These are phyloP conservation scores for Notothenia rossii DNA, from an alignment of 2,113 vertebrate species.

Conservation along the genomic window DNA sequence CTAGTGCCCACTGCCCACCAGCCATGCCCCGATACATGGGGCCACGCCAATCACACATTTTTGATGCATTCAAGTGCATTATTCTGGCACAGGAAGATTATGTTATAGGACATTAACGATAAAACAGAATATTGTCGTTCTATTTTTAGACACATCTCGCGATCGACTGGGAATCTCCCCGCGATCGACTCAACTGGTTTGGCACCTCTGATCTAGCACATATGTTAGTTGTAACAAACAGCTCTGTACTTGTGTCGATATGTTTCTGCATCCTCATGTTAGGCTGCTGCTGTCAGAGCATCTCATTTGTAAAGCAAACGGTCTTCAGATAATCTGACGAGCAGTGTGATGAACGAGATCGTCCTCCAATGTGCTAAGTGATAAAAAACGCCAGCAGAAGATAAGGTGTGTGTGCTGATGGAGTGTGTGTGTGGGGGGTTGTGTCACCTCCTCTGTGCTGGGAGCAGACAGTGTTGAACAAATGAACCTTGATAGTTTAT, in stretches of 20 bases:
- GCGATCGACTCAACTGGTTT: no score
- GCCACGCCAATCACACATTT: no score
- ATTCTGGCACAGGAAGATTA: no score
- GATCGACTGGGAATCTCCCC: no score
- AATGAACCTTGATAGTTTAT: slow-evolving; percentile 33
- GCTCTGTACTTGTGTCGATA: slow-evolving; percentile 18
- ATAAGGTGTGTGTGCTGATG: slow-evolving; percentile 16
- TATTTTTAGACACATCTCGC: no score
- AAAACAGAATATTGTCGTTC: no score
- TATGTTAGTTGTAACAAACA: slow-evolving; percentile 16
- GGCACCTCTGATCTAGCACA: not conserved
- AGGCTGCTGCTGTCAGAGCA: slow-evolving; percentile 27
- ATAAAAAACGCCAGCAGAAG: slow-evolving; percentile 50
- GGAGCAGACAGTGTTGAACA: slow-evolving; percentile 24
- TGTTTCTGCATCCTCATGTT: slow-evolving; percentile 24
- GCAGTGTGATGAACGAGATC: slow-evolving; percentile 55
- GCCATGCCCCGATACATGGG: no score
- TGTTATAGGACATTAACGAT: no score
- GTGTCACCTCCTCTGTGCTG: slow-evolving; percentile 5
- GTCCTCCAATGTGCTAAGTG: slow-evolving; percentile 51
- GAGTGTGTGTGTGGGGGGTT: not conserved
- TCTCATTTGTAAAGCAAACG: slow-evolving; percentile 56
- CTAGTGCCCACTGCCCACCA: no score
- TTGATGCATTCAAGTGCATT: no score
- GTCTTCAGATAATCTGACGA: slow-evolving; percentile 41